A percentile compares a stretch with the other conserved stretches of the same genome.
These are phyloP conservation scores for Ptilonorhynchus violaceus DNA, from an alignment of 2,113 vertebrate genomes.

Conservation along the genomic window DNA sequence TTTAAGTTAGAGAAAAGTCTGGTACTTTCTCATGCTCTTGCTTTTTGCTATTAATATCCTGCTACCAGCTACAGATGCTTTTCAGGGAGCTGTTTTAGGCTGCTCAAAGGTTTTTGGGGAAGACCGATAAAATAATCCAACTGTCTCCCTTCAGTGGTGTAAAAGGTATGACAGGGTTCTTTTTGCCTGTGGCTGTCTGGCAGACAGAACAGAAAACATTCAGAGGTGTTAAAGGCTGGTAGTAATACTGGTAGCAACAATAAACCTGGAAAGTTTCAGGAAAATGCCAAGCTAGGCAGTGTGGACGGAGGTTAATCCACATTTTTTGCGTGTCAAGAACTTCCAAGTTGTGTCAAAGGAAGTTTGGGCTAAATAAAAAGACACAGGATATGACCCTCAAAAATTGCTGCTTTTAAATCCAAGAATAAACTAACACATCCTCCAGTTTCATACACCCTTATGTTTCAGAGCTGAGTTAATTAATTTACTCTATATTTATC, in stretches of 20 bases:
- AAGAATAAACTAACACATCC: conserved; percentile 18
- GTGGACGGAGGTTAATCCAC: neutral
- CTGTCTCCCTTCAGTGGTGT: neutral
- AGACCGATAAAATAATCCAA: neutral
- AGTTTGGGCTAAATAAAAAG: conserved; percentile 9
- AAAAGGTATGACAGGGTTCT: neutral
- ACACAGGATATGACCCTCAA: conserved; percentile 10
- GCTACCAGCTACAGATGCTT: neutral
- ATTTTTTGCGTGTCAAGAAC: neutral
- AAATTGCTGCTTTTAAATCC: neutral
- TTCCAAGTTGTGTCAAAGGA: conserved; percentile 9
- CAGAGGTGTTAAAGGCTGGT: neutral
- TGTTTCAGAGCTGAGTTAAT: neutral
- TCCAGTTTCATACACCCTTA: neutral
- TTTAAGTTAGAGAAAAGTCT: too few relatives aligned
- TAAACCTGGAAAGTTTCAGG: neutral
- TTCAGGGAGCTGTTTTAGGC: neutral
- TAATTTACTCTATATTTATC: neutral
- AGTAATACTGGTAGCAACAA: neutral
- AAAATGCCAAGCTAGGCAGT: neutral
- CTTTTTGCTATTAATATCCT: neutral
- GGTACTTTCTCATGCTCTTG: too few relatives aligned
- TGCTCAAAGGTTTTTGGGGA: neutral
- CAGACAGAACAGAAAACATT: neutral
- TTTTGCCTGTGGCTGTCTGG: neutral